A percentile compares a stretch with the other conserved stretches of the same genome.
These are phyloP conservation scores for Phasia obesa DNA, from an alignment of 2,888 invertebrate species.

Conservation along the genomic window DNA sequence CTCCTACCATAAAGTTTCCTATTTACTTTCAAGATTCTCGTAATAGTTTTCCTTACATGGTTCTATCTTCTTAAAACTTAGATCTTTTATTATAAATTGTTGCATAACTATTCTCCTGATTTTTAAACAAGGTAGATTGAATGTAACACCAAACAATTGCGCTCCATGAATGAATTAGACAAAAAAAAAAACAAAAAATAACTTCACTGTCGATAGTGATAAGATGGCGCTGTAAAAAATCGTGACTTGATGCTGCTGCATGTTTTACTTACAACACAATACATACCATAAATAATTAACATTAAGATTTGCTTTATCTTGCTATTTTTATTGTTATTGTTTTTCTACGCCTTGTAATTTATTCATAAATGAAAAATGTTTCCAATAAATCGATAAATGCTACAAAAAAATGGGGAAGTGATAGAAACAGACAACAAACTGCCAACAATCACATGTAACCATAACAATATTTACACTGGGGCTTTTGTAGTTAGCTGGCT, in stretches of 20 bases:
- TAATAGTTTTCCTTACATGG: too few relatives aligned
- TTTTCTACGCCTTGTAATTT: constrained; percentile 62
- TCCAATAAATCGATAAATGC: constrained; percentile 66
- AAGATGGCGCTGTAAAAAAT: constrained; percentile 65
- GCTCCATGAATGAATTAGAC: constrained; percentile 2
- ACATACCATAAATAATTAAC: constrained; percentile 66
- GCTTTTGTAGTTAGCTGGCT: too few relatives aligned
- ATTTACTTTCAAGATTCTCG: too few relatives aligned
- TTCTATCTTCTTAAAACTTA: too few relatives aligned
- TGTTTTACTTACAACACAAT: constrained; percentile 64
- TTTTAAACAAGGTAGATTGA: constrained; percentile 1
- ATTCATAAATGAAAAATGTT: constrained; percentile 67
- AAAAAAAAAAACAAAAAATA: not conserved
- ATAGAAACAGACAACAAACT: not conserved
- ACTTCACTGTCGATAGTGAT: constrained; percentile 50
- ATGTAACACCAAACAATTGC: constrained; percentile 37
- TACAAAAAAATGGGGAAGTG: constrained; percentile 42
- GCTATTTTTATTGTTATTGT: constrained; percentile 47
- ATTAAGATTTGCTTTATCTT: constrained; percentile 42
- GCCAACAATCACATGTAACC: too few relatives aligned
- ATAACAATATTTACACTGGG: too few relatives aligned
- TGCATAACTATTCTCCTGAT: constrained; percentile 1
- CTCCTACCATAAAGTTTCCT: too few relatives aligned
- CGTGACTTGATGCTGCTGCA: constrained; percentile 67
- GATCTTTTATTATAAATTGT: not conserved